Evolutionary conservation across 1,140 invertebrate species (phyloP).

Genomic region (Holotrichia oblita): DNA sequence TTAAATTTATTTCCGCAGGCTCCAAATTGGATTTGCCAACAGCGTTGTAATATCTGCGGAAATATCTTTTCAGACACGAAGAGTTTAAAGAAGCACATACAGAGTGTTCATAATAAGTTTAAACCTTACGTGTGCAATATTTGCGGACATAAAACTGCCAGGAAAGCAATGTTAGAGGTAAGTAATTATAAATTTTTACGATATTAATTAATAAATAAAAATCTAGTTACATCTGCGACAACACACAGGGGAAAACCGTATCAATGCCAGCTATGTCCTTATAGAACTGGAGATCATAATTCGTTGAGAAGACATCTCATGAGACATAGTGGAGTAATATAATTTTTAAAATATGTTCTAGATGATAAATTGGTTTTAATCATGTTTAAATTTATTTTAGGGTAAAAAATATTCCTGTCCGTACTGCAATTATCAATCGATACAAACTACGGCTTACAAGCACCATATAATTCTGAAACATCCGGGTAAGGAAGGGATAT

Average conservation of each 20-base stretch:
- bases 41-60: constrained; percentile 75
- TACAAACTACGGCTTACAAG: constrained; percentile 74
- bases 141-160: constrained; percentile 77
- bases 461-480: constrained; percentile 73
- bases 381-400: constrained; percentile 44
- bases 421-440: constrained; percentile 74
- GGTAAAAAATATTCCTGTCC: constrained; percentile 69
- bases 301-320: constrained; percentile 77
- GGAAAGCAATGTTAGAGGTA: constrained; percentile 74
- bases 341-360: constrained; percentile 36
- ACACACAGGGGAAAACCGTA: constrained; percentile 81
- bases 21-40: constrained; percentile 69
- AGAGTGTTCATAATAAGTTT: constrained; percentile 80
- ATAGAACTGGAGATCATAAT: constrained; percentile 77
- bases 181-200: constrained; percentile 53
- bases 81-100: constrained; percentile 78
- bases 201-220: constrained; percentile 30
- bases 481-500: constrained; percentile 67
- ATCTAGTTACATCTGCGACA: constrained; percentile 67
- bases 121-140: constrained; percentile 80
- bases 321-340: constrained; percentile 73
- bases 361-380: too few relatives aligned
- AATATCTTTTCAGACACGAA: constrained; percentile 78
- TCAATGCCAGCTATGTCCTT: constrained; percentile 72
- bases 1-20: constrained; percentile 47